Base-by-base conservation (phyloP, 2,797 vertebrate genomes). In the Pangasius krempfi region DNA sequence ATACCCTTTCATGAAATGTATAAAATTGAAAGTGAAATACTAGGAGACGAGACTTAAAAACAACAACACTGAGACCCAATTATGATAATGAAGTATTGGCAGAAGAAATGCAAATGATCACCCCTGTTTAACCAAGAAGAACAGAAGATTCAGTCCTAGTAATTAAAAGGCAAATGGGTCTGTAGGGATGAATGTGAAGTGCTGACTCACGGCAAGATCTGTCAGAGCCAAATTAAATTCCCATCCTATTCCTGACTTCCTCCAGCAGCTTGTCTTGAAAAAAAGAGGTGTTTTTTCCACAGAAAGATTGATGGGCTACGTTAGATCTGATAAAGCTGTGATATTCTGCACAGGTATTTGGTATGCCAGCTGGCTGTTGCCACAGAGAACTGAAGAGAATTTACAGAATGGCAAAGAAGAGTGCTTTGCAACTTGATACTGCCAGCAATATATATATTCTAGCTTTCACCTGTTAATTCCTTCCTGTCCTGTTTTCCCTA, bases 121-220 rank as follows among this genome's bases (percentile, higher is more conserved):
- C 33, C 37, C 22, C 52, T 58, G 9, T 80, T 78, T 79, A 68
- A 70, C 60, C 62, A 79, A 88, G 72, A 52, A 56, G 52, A 27
- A 81, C 64, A 50, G 70, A 79, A 60, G 75, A 80, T 33, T 72
- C 12, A 33, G 52, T 50, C 22, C 2, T 44, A 33, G 84, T 86
- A 86, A 80, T 86, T 86, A 89, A 47, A 86, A 89, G n/a, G 37
- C 52, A 62, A 80, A 80, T 72, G 44, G 62, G 62, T 80, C 75
- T 80, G 5, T 76, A 44, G 37, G 33, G 56, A 60, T n/a, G 16
- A 60, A 80, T 68, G 62, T 30, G 40, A 87, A 78, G 33, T 78
- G 75, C 62, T 79, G 78, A 84, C 81, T 84, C 58, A 89, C 47
- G 47, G 66, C 27, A 52, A 54, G 47, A 66, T 72, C 84, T 62